Evolutionary conservation across 2,888 invertebrate genomes (phyloP).

Genomic region (Phyllotreta cruciferae): DNA sequence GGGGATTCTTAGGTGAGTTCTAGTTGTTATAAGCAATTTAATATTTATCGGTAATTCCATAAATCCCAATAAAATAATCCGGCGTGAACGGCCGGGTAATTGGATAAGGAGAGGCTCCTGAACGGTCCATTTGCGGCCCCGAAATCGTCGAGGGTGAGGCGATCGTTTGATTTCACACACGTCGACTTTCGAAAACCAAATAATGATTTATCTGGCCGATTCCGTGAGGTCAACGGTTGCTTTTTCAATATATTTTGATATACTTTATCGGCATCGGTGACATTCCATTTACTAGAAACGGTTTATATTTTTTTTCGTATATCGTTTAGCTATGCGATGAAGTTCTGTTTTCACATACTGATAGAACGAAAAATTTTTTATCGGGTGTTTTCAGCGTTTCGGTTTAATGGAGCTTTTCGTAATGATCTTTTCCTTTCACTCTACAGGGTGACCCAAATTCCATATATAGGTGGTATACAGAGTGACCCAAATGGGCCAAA

Average conservation of each 20-base stretch:
- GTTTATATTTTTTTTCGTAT: conserved; percentile 36
- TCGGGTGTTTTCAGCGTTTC: conserved; percentile 30
- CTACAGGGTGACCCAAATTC: no score
- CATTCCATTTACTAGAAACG: conserved; percentile 51
- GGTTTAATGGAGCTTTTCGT: not conserved
- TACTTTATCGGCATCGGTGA: conserved; percentile 48
- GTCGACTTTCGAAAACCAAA: conserved; percentile 35
- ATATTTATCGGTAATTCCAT: conserved; percentile 5
- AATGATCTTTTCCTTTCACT: no score
- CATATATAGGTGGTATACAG: not conserved
- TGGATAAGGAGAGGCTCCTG: not conserved
- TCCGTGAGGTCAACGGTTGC: conserved; percentile 42
- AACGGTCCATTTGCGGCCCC: conserved; percentile 14
- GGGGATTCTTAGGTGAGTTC: no score
- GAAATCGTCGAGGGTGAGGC: conserved; percentile 21
- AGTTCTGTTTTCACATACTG: conserved; percentile 34
- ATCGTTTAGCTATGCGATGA: conserved; percentile 32
- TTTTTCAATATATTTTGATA: conserved; percentile 50
- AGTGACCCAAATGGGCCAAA: not conserved
- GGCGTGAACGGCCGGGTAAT: not conserved
- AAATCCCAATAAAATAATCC: conserved; percentile 17
- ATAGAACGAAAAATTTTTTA: conserved; percentile 30
- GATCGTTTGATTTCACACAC: conserved; percentile 41
- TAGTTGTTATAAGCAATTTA: not conserved
- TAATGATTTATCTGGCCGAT: conserved; percentile 36